Evolutionary conservation across 2,797 vertebrate genomes (phyloP).

Genomic region (Halcyon smyrnensis): DNA sequence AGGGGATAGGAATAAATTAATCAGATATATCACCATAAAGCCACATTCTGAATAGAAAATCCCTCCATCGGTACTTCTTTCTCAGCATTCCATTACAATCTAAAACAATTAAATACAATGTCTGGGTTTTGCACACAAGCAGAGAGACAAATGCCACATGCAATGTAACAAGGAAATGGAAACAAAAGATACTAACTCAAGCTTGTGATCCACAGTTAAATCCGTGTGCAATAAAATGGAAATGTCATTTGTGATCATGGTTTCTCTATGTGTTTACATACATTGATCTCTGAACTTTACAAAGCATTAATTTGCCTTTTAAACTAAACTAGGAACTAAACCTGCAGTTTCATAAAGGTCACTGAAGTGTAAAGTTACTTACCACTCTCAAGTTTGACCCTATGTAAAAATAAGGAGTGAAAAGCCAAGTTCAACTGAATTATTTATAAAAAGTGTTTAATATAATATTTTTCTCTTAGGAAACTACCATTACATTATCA

Average conservation of each 20-base stretch:
- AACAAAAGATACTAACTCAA: neutral
- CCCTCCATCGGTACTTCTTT: neutral
- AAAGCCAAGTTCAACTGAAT: neutral
- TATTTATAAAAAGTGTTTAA: neutral
- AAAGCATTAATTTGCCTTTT: conserved; percentile 35
- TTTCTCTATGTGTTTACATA: neutral
- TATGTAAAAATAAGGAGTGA: neutral
- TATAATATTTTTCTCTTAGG: neutral
- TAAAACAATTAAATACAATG: neutral
- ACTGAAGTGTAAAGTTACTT: neutral
- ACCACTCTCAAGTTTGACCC: neutral
- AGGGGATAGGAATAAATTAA: neutral
- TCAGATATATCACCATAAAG: neutral
- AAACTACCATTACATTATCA: neutral
- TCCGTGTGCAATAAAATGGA: conserved; percentile 10
- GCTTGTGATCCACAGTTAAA: neutral
- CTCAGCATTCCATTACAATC: neutral
- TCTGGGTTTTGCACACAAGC: neutral
- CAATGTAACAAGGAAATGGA: neutral
- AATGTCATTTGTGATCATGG: neutral
- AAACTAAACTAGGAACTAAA: conserved; percentile 5
- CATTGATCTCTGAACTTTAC: conserved; percentile 48
- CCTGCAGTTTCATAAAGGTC: conserved; percentile 26
- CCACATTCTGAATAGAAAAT: neutral
- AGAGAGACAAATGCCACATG: neutral